These are phyloP conservation scores for Laupala kohalensis DNA, from an alignment of 1,140 invertebrate genomes.

Conservation along the genomic window DNA sequence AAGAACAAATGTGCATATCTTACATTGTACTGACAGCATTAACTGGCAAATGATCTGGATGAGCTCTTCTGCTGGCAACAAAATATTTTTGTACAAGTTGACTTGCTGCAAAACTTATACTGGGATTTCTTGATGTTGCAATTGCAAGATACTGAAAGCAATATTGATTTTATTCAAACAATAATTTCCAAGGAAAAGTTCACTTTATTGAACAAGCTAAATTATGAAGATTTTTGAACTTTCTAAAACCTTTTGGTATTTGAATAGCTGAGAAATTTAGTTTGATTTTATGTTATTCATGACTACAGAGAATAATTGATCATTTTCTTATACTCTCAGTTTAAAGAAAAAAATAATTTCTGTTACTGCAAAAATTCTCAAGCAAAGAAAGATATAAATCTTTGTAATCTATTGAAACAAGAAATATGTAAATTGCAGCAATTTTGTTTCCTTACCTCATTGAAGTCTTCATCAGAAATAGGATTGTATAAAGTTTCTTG, in stretches of 20 bases:
- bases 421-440: not conserved
- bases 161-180: too few species aligned
- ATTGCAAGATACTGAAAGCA: not conserved
- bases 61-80: slow-evolving; percentile 16
- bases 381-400: too few species aligned
- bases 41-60: slow-evolving; percentile 14
- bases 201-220: too few species aligned
- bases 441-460: not conserved
- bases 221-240: too few species aligned
- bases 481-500: not conserved
- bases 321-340: too few species aligned
- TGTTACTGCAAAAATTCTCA: too few species aligned
- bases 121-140: slow-evolving; percentile 8
- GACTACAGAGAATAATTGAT: too few species aligned
- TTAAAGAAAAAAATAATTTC: not conserved
- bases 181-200: too few species aligned
- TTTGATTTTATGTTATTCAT: too few species aligned
- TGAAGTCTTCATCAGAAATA: not conserved
- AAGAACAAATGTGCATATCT: not conserved
- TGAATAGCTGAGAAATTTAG: too few species aligned
- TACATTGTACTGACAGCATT: slow-evolving; percentile 17
- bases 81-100: slow-evolving; percentile 18
- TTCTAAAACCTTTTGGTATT: too few species aligned
- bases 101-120: slow-evolving; percentile 11
- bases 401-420: not conserved